A percentile compares a stretch with the other conserved stretches of the same genome.
Conservation (phyloP, 1,140 invertebrate species). For the Rhagoletis zephyria region DNA sequence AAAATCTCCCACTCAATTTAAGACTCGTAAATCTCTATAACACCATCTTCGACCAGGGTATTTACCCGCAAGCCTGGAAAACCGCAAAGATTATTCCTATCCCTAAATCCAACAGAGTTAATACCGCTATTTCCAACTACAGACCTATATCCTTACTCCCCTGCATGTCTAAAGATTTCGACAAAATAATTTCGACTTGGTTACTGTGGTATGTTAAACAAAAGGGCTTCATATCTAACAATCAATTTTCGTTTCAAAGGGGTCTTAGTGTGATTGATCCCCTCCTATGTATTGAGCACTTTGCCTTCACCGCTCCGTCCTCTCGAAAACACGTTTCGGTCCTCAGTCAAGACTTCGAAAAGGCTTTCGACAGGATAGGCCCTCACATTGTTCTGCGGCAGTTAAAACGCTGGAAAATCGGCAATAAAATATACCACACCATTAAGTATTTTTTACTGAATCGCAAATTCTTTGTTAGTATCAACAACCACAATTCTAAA, state of each 20-base stretch:
- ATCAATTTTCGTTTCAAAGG: not conserved
- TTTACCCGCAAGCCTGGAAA: slow-evolving; percentile 40
- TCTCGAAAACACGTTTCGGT: too few relatives aligned
- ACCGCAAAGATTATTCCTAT: slow-evolving; percentile 35
- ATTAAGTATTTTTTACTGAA: slow-evolving; percentile 19
- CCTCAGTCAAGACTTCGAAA: slow-evolving; percentile 27
- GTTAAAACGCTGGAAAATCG: not conserved
- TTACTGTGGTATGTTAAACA: not conserved
- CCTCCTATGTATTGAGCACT: not conserved
- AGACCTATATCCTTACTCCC: slow-evolving; percentile 43
- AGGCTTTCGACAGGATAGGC: slow-evolving; percentile 43
- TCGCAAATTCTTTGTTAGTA: slow-evolving; percentile 4
- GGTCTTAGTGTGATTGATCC: not conserved
- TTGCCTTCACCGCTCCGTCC: not conserved
- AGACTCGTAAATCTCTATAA: not conserved
- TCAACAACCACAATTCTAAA: too few relatives aligned
- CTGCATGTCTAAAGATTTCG: slow-evolving; percentile 26
- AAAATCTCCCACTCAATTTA: not conserved
- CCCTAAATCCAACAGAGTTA: not conserved
- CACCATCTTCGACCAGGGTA: slow-evolving; percentile 3
- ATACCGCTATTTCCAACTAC: not conserved
- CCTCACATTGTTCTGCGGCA: not conserved
- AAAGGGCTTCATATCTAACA: not conserved
- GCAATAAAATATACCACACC: not conserved
- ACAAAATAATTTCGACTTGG: slow-evolving; percentile 23